Base-by-base conservation (phyloP, 2,888 invertebrate genomes). In the Lissonota sp. region DNA sequence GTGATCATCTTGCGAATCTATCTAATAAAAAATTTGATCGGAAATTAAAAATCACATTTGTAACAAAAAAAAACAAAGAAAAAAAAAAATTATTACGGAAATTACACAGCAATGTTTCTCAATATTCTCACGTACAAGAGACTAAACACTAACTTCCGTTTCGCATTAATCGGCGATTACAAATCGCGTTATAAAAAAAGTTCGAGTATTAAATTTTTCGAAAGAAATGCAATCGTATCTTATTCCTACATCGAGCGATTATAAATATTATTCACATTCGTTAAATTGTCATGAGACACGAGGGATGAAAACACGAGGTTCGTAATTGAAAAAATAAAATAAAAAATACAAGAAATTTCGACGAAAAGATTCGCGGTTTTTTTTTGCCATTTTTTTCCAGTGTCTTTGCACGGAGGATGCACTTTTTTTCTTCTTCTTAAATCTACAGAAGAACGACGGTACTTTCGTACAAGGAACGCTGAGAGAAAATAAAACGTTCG, bases 141-240 rank as follows among this genome's bases (percentile, higher is more conserved):
- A 37, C 72, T 78, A 75, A 70, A 74, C 58, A 69, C 76, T 83
- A 79, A 63, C 42, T 53, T 66, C 73, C 76, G 66, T 70, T 26
- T 64, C 79, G 74, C 64, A 75, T 72, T 60, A 75, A 71, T 72
- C 40, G 75, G 79, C 80, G 77, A 80, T 84, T 26, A 77, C 62
- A 82, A 77, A 26, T 26, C 83, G 84, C 76, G 80, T 82, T 83
- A 83, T 83, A 85, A 86, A 85, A n/a, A 26, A 83, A 82, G 83
- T 78, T 84, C 84, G 87, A 89, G 88, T 89, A 88, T 89, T 89
- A 86, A 82, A 86, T 79, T 72, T 73, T 85, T 86, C 82, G 82
- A 87, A 88, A 75, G 78, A 88, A 89, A 87, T 87, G 87, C 85
- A 86, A n/a, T 80, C 83, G 79, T 80, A 80, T 51, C 85, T 85